Conservation (phyloP, 2,888 invertebrate genomes). For the Tipula vernalis region DNA sequence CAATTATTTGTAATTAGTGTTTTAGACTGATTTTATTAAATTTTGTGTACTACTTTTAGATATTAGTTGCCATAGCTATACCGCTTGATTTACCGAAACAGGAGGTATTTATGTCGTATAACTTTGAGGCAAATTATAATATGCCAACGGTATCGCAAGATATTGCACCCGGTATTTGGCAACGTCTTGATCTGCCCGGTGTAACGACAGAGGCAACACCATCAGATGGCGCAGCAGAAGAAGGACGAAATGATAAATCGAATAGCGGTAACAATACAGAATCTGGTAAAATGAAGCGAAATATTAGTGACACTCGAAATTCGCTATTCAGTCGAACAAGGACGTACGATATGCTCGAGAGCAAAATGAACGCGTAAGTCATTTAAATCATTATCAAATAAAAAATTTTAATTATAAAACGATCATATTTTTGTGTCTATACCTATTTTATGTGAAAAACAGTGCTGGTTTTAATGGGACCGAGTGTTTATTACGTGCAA, state of each 20-base stretch:
- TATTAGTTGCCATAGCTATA: conserved; percentile 48
- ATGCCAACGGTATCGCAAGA: conserved; percentile 28
- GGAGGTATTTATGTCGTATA: conserved; percentile 52
- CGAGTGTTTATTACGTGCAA: not conserved
- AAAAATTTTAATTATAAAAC: no score
- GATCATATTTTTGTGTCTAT: no score
- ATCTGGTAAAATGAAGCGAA: not conserved
- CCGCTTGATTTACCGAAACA: conserved; percentile 49
- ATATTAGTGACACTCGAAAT: not conserved
- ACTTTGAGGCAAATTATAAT: conserved; percentile 49
- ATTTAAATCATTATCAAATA: no score
- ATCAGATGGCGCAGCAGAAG: not conserved
- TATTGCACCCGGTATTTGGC: not conserved
- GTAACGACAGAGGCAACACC: not conserved
- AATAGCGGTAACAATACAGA: not conserved
- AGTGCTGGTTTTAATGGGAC: not conserved
- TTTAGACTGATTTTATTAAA: not conserved
- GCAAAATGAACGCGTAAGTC: not conserved
- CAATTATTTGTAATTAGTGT: not conserved
- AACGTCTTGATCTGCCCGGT: not conserved
- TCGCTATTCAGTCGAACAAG: not conserved
- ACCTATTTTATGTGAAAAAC: not conserved
- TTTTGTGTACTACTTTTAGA: conserved; percentile 30
- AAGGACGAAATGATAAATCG: not conserved
- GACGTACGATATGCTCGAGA: not conserved